A percentile compares a stretch with the other conserved stretches of the same genome.
Conservation (phyloP, 2,888 invertebrate species). For the Andrena haemorrhoa region DNA sequence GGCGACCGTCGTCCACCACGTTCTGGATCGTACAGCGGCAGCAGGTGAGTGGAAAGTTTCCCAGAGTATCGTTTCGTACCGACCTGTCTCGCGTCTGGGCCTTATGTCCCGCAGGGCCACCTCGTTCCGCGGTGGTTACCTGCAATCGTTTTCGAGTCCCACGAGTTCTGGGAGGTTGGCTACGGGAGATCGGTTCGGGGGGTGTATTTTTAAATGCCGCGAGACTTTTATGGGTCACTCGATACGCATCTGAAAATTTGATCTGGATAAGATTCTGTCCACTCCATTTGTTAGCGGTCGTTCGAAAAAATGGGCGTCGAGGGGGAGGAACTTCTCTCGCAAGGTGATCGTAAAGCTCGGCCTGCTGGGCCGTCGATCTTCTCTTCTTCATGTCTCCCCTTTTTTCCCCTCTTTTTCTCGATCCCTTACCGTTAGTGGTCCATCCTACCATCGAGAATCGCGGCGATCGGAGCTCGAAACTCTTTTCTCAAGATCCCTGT, state of each 20-base stretch:
- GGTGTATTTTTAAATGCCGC: neutral
- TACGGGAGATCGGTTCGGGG: neutral
- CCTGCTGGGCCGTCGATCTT: constrained; percentile 37
- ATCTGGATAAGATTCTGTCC: constrained; percentile 7
- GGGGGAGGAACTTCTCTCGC: constrained; percentile 34
- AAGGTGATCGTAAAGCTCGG: constrained; percentile 56
- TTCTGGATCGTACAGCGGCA: constrained; percentile 58
- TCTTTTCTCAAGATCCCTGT: constrained; percentile 21
- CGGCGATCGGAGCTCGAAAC: constrained; percentile 57
- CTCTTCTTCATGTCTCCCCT: constrained; percentile 34
- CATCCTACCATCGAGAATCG: constrained; percentile 37
- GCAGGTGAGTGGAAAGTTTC: constrained; percentile 65
- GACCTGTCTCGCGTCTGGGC: constrained; percentile 35
- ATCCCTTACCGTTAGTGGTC: constrained; percentile 54
- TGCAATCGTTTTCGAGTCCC: constrained; percentile 18
- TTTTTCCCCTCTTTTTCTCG: constrained; percentile 32
- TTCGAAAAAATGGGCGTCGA: constrained; percentile 43
- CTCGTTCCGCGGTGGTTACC: neutral
- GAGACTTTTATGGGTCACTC: neutral
- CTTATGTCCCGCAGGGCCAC: constrained; percentile 33
- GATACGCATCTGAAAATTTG: constrained; percentile 13
- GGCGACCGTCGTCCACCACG: constrained; percentile 61
- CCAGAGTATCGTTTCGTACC: constrained; percentile 45
- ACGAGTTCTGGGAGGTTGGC: neutral
- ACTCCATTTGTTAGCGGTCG: constrained; percentile 39